phyloP scores from a whole-genome alignment of 2,888 invertebrate genomes.

The Volucella bombylans region DNA sequence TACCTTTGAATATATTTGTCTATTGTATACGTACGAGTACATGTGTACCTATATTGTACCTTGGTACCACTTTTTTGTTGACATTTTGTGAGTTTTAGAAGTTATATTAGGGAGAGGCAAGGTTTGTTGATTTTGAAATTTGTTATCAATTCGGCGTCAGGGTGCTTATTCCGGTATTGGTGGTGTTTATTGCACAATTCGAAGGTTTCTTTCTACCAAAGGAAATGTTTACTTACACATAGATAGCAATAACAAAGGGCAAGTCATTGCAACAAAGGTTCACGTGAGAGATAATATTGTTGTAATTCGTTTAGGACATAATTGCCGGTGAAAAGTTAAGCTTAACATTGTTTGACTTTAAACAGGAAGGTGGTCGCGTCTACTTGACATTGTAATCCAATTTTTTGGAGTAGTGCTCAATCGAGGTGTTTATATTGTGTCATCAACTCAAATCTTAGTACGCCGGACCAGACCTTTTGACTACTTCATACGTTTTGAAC shows the following conservation, averaged over 20 bases:
- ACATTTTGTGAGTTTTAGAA: background rate
- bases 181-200: slow-evolving; percentile 39
- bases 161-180: background rate
- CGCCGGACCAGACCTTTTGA: too few species aligned
- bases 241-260: slow-evolving; percentile 1
- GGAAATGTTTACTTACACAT: slow-evolving; percentile 9
- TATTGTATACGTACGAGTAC: background rate
- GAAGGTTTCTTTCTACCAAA: slow-evolving; percentile 26
- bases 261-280: background rate
- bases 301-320: background rate
- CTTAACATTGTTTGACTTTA: too few species aligned
- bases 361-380: too few species aligned
- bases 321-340: background rate
- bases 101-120: background rate
- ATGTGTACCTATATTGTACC: too few species aligned
- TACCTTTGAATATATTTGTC: slow-evolving; percentile 32
- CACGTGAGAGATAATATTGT: background rate
- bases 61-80: background rate
- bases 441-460: too few species aligned
- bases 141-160: slow-evolving; percentile 36
- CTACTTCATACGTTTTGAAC: too few species aligned
- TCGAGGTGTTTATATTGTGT: too few species aligned
- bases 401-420: too few species aligned
- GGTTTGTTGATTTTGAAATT: slow-evolving; percentile 42
- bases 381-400: too few species aligned